Evolutionary conservation across 2,797 vertebrate genomes (phyloP).

Genomic region (Knipowitschia caucasica): DNA sequence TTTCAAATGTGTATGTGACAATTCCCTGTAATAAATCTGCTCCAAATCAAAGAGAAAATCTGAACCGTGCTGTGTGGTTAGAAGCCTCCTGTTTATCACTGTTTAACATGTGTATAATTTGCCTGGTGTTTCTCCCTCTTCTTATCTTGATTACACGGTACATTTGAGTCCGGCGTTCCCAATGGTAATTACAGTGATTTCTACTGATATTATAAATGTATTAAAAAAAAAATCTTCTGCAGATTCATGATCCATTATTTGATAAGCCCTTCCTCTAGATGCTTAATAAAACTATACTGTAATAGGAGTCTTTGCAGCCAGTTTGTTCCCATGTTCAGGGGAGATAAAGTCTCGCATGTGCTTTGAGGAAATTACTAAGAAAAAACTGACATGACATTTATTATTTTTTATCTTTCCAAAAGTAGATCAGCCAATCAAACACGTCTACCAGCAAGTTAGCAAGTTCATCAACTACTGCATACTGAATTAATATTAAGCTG

Average conservation of each 20-base stretch:
- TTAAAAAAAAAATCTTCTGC: conserved; percentile 5
- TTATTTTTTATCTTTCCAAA: conserved; percentile 29
- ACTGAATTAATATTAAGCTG: conserved; percentile 33
- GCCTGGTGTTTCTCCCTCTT: not conserved
- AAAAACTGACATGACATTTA: conserved; percentile 5
- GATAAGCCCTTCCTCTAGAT: conserved; percentile 29
- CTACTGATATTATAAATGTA: conserved; percentile 30
- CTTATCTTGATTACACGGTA: conserved; percentile 24
- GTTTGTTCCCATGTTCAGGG: conserved; percentile 32
- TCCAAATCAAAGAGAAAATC: not conserved
- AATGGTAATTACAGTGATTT: conserved; percentile 38
- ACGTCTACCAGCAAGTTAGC: conserved; percentile 34
- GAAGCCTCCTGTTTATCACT: not conserved
- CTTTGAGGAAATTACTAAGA: conserved; percentile 26
- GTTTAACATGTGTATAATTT: conserved; percentile 3
- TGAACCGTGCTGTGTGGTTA: not conserved
- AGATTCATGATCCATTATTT: conserved; percentile 39
- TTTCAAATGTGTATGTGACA: not conserved
- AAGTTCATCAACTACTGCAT: conserved; percentile 46
- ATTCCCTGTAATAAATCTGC: not conserved
- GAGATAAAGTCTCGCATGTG: conserved; percentile 35
- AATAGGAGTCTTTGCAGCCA: conserved; percentile 29
- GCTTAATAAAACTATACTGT: conserved; percentile 30
- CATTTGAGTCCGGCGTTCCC: conserved; percentile 28
- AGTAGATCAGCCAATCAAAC: conserved; percentile 24